Conservation (phyloP, 2,888 invertebrate genomes). For the Phasia obesa region DNA sequence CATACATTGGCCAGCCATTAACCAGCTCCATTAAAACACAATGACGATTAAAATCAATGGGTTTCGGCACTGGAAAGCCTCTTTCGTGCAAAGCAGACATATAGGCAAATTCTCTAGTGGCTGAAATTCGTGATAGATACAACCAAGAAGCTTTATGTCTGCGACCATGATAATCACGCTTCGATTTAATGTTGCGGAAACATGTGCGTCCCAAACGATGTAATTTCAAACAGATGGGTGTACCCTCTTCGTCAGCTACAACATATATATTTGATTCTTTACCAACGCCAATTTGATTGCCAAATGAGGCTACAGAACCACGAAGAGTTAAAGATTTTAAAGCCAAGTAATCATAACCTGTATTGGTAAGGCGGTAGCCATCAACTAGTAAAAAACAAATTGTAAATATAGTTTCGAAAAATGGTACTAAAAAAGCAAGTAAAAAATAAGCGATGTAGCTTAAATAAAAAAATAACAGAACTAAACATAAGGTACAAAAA, state of each 20-base stretch:
- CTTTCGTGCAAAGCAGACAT: slow-evolving; percentile 96
- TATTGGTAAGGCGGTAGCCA: slow-evolving; percentile 97
- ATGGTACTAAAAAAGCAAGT: no score
- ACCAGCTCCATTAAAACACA: slow-evolving; percentile 98
- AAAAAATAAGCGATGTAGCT: no score
- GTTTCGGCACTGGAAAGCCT: slow-evolving; percentile 96
- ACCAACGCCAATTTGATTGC: slow-evolving; percentile 99
- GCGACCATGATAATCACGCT: slow-evolving; percentile 97
- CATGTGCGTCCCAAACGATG: slow-evolving; percentile 96
- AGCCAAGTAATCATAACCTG: slow-evolving; percentile 98
- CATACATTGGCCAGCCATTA: slow-evolving; percentile 90
- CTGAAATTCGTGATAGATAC: slow-evolving; percentile 97
- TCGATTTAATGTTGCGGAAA: slow-evolving; percentile 96
- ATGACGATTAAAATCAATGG: slow-evolving; percentile 96
- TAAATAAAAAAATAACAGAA: no score
- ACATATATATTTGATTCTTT: slow-evolving; percentile 99
- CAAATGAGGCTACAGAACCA: slow-evolving; percentile 92
- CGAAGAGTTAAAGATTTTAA: slow-evolving; percentile 92
- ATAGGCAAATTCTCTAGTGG: slow-evolving; percentile 98
- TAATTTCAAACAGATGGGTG: slow-evolving; percentile 93
- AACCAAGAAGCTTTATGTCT: slow-evolving; percentile 96
- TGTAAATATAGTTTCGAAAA: no score
- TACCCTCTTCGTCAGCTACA: slow-evolving; percentile 90
- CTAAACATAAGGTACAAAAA: no score
- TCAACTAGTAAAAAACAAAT: slow-evolving; percentile 86